Conservation (phyloP, 92 coral and sea anemone genomes). For the Paragorgia papillata region DNA sequence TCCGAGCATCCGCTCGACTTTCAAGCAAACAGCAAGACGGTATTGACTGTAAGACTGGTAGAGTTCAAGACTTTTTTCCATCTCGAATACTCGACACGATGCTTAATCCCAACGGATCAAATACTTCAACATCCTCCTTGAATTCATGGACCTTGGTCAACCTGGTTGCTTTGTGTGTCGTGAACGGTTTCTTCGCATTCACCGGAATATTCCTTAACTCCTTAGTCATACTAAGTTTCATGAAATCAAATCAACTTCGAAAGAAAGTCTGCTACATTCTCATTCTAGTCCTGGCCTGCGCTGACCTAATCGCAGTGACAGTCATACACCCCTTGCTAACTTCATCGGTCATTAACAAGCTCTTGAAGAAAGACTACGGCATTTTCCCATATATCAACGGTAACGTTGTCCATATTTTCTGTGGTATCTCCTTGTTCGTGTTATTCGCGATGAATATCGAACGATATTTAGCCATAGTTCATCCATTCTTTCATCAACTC, state of each 20-base stretch:
- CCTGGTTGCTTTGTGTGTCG: background rate
- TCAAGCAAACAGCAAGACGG: too few species aligned
- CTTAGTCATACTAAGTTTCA: background rate
- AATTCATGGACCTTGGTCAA: background rate
- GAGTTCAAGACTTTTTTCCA: too few species aligned
- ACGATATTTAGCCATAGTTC: conserved; percentile 7
- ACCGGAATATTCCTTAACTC: conserved; percentile 3
- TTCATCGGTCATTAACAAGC: background rate
- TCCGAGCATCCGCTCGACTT: too few species aligned
- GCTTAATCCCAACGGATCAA: too few species aligned
- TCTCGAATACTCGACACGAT: too few species aligned
- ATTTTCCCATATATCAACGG: background rate
- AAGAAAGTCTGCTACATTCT: conserved; percentile 1
- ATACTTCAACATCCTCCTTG: too few species aligned
- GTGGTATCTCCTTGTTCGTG: background rate
- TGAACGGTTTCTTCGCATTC: background rate
- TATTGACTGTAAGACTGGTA: too few species aligned
- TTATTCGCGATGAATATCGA: background rate
- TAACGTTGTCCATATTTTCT: background rate
- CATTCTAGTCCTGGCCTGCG: background rate
- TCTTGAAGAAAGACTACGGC: background rate
- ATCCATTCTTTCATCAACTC: background rate
- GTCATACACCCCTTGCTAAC: background rate
- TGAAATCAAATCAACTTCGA: conserved; percentile 3
- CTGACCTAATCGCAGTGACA: background rate